Conservation (phyloP, 1,140 invertebrate species). For the Latrodectus geometricus region DNA sequence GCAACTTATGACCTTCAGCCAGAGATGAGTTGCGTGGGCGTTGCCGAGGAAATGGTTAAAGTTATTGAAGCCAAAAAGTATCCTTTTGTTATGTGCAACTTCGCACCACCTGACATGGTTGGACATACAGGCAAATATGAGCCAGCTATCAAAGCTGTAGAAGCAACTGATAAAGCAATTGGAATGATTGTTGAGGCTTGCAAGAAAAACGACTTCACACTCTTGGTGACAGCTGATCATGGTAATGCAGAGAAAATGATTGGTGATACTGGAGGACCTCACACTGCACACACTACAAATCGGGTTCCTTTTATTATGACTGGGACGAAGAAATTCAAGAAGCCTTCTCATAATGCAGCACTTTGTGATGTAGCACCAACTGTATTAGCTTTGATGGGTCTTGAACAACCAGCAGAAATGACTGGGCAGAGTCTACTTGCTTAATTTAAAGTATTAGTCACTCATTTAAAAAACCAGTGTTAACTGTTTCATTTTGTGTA, state of each 20-base stretch:
- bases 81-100: constrained; percentile 72
- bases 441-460: background rate
- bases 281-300: constrained; percentile 71
- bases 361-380: constrained; percentile 72
- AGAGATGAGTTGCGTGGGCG: constrained; percentile 70
- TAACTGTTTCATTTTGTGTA: no score
- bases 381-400: constrained; percentile 68
- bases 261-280: constrained; percentile 69
- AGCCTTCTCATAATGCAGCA: constrained; percentile 66
- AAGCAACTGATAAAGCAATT: constrained; percentile 69
- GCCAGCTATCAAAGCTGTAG: constrained; percentile 69
- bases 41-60: constrained; percentile 70
- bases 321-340: constrained; percentile 64
- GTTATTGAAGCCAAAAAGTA: constrained; percentile 68
- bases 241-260: constrained; percentile 72
- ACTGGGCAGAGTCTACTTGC: constrained; percentile 65
- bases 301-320: constrained; percentile 66
- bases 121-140: constrained; percentile 72
- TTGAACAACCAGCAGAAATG: constrained; percentile 70
- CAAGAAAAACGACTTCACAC: constrained; percentile 68
- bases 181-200: constrained; percentile 69
- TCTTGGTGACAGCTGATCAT: constrained; percentile 71
- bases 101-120: constrained; percentile 73
- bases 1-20: constrained; percentile 71
- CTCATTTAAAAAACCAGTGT: no score